phyloP scores from a whole-genome alignment of 2,888 invertebrate genomes.

The Alloscopus bannaensis region DNA sequence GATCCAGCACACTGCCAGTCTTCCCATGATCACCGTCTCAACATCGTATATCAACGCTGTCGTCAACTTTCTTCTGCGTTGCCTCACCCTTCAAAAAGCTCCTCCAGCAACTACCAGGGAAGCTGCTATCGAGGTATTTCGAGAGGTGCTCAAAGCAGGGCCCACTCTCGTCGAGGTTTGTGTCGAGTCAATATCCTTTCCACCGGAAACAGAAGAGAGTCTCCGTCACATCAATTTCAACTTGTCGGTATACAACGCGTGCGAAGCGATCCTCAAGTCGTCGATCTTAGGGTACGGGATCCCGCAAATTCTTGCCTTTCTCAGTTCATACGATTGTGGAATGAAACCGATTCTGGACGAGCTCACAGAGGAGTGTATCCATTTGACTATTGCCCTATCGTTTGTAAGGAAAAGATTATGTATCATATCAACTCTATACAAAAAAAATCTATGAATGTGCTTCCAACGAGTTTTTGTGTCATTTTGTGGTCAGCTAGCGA shows the following conservation, averaged over 20 bases:
- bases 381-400: slow-evolving; percentile 54
- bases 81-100: not conserved
- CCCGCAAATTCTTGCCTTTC: slow-evolving; percentile 47
- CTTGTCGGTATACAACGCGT: slow-evolving; percentile 20
- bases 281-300: slow-evolving; percentile 44
- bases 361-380: slow-evolving; percentile 54
- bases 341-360: slow-evolving; percentile 40
- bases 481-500: slow-evolving; percentile 41
- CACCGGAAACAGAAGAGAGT: too few relatives aligned
- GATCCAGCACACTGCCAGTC: slow-evolving; percentile 19
- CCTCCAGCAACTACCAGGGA: not conserved
- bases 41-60: slow-evolving; percentile 41
- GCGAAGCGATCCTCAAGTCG: slow-evolving; percentile 49
- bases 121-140: slow-evolving; percentile 20
- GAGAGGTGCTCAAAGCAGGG: slow-evolving; percentile 33
- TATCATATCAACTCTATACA: too few relatives aligned
- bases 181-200: slow-evolving; percentile 11
- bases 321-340: slow-evolving; percentile 11
- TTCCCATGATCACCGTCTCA: slow-evolving; percentile 25
- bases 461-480: not conserved
- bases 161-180: slow-evolving; percentile 34
- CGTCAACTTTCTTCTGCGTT: slow-evolving; percentile 43
- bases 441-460: not conserved
- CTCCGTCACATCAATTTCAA: too few relatives aligned
- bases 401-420: too few relatives aligned